phyloP scores from a whole-genome alignment of 2,113 vertebrate species.

The Apeltes quadracus region DNA sequence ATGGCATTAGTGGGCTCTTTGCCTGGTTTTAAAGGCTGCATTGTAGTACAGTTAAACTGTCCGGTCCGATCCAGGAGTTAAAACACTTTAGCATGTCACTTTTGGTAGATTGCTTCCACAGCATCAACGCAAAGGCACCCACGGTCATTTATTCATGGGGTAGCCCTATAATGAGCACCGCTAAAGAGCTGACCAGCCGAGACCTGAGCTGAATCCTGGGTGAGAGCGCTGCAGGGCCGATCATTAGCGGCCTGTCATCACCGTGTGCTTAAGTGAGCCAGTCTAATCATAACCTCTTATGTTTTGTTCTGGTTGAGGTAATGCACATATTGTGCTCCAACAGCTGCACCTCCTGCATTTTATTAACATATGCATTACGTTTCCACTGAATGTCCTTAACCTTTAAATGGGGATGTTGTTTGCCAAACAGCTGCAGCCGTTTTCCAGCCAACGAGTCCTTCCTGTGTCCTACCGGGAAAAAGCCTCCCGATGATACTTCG shows the following conservation, averaged over 20 bases:
- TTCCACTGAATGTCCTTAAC: not conserved
- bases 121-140: slow-evolving; percentile 7
- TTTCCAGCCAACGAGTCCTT: slow-evolving; percentile 10
- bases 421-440: slow-evolving; percentile 16
- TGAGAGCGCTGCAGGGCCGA: slow-evolving; percentile 34
- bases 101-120: slow-evolving; percentile 6
- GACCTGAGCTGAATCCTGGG: slow-evolving; percentile 35
- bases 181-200: slow-evolving; percentile 32
- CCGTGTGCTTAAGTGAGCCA: slow-evolving; percentile 3
- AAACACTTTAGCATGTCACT: not conserved
- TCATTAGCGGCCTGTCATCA: slow-evolving; percentile 53
- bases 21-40: not conserved
- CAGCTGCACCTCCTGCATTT: not conserved
- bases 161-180: not conserved
- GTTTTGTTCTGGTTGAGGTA: not conserved
- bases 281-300: slow-evolving; percentile 7
- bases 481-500: not conserved
- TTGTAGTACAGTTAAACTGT: not conserved
- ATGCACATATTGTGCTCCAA: not conserved
- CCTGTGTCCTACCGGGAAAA: slow-evolving; percentile 1
- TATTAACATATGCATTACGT: not conserved
- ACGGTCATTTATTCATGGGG: slow-evolving; percentile 19
- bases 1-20: not conserved
- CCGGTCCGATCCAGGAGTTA: not conserved
- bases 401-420: not conserved